Base-by-base conservation (phyloP, 2,113 vertebrate genomes). In the Sigmodon hispidus region DNA sequence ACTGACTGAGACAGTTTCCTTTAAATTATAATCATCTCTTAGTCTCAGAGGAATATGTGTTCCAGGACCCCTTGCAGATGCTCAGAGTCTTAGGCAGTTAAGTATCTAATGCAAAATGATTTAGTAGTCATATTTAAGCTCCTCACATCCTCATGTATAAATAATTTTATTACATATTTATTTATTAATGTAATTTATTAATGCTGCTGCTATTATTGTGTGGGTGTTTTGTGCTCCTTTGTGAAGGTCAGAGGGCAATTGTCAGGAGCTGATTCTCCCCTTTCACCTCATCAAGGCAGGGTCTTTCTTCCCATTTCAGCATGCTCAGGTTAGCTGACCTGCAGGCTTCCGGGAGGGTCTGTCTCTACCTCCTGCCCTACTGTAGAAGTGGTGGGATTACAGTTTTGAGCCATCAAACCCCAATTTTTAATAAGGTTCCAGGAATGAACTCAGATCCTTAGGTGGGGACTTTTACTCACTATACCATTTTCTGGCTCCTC, bases 181-280 rank as follows among this genome's bases (percentile, higher is more conserved):
- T n/a, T n/a, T n/a, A n/a, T n/a, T n/a, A n/a, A n/a, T n/a, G n/a
- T n/a, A n/a, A n/a, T n/a, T n/a, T n/a, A n/a, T n/a, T 0, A n/a
- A 7, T 11, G 6, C 36, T 6, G 19, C 34, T 4, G n/a, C 69
- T 40, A 4, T 21, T n/a, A 0, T 11, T 22, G n/a, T 40, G n/a
- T 61, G 12, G 22, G 24, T 31, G 57, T 43, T 0, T 7, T 9
- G 2, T 16, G 57, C 57, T 43, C 7, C n/a, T 31, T 24, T 29
- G 79, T 61, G n/a, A 24, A 43, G n/a, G 24, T 43, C 57, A 83
- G 57, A 83, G 40, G 57, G 1, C 26, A 19, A 1, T 40, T 6
- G 19, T 29, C 13, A 83, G n/a, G 40, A 10, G 24, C 31, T 43
- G 24, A 12, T 19, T 31, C 24, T 45, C n/a, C 31, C 57, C 57